Conservation (phyloP, 2,113 vertebrate genomes). For the Tenebrosternarchus preto region DNA sequence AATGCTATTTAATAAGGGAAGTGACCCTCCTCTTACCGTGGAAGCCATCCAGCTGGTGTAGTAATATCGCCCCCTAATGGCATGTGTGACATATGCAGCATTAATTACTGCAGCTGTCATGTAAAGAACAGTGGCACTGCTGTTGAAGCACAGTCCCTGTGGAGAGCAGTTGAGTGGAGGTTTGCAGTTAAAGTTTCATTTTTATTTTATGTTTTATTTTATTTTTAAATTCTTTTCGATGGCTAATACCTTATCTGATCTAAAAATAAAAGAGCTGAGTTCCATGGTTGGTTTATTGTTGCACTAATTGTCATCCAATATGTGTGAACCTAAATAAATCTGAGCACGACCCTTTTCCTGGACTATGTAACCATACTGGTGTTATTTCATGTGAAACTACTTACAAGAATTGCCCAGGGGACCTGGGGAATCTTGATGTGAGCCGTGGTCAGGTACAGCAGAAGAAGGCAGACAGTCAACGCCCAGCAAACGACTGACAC, state of each 20-base stretch:
- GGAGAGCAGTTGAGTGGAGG: constrained; percentile 14
- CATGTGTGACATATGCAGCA: constrained; percentile 75
- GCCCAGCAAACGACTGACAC: constrained; percentile 88
- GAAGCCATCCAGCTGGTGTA: constrained; percentile 92
- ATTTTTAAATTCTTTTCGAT: background rate
- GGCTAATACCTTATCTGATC: background rate
- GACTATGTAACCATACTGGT: background rate
- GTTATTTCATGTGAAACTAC: constrained; percentile 39
- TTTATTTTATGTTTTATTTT: background rate
- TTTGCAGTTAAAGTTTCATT: background rate
- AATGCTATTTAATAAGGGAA: constrained; percentile 3
- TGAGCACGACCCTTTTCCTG: background rate
- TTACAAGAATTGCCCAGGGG: constrained; percentile 89
- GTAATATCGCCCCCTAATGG: constrained; percentile 79
- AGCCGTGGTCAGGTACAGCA: constrained; percentile 85
- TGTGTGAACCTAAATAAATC: background rate
- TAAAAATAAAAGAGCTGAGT: too few relatives aligned
- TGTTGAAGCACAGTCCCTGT: constrained; percentile 86
- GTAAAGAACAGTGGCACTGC: constrained; percentile 82
- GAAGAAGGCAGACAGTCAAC: constrained; percentile 84
- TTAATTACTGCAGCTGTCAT: constrained; percentile 82
- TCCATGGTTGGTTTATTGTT: too few relatives aligned
- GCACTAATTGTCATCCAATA: too few relatives aligned
- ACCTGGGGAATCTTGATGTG: constrained; percentile 83
- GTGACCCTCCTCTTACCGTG: constrained; percentile 74